Base-by-base conservation (phyloP, 30 jellyfish, hydroid and myxozoan species). In the Cassiopea xamachana region DNA sequence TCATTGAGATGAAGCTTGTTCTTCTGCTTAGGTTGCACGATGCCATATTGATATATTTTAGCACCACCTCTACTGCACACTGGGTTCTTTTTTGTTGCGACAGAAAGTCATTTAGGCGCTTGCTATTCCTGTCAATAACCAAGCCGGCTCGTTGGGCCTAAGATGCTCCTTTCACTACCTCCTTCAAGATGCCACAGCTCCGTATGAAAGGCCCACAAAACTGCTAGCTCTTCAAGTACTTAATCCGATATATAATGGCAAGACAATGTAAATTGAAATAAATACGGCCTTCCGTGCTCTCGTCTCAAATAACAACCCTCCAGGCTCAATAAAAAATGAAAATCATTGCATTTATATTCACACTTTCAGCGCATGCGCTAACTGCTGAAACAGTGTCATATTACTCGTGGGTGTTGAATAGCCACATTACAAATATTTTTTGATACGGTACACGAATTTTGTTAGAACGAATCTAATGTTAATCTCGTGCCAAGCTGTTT, bases 1-100 rank as follows among this genome's bases (percentile, higher is more conserved):
- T 96, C 99, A 96, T 96, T 1, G 99, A 96, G 64, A 96, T 81
- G 82, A 96, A 96, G 75, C 98, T 92, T 39, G 98, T 90, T 82
- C 92, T 88, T 47, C 97, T 96, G 87, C 98, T 92, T 13, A 96
- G 87, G n/a, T 86, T 87, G 74, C 95, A 92, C 75, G 95, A 73
- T 59, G 61, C 67, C 83, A 85, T 70, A 86, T 90, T 83, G 85
- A 75, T 59, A 19, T 73, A 80, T 67, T 19, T 27, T 17, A 10
- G 12, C 39, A 46, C 8, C 60, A n/a, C 18, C 47, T 1, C 18
- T 44, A 14, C 18, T 10, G 27, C n/a, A 5, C 46, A 17, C 45
- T 48, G 9, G 12, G 46, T 76, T 14, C 68, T 45, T 69, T 46
- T 50, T 76, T 43, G 39, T 51, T 75, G 64, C 84, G 2, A 75